These are phyloP conservation scores for Agrochola macilenta DNA, from an alignment of 2,888 invertebrate genomes.

Conservation along the genomic window DNA sequence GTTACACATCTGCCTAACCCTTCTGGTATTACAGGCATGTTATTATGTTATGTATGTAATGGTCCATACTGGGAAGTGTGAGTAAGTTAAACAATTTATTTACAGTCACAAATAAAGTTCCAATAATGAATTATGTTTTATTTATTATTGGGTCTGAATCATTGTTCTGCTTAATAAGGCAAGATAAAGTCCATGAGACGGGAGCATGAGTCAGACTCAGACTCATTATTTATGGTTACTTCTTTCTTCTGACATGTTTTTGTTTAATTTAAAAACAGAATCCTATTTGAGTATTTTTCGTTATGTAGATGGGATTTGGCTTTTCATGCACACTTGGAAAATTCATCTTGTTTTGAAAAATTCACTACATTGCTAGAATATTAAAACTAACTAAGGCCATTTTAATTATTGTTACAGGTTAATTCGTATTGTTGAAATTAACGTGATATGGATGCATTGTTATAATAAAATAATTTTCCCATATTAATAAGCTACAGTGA, in stretches of 20 bases:
- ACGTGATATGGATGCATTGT: not conserved
- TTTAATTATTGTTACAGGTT: not conserved
- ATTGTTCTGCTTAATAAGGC: conserved; percentile 41
- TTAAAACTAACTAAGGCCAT: not conserved
- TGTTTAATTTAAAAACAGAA: not conserved
- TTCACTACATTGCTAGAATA: not conserved
- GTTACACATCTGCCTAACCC: too few relatives aligned
- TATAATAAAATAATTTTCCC: not conserved
- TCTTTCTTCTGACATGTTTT: not conserved
- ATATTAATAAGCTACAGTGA: not conserved
- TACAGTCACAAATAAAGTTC: conserved; percentile 12
- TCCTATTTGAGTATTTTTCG: not conserved
- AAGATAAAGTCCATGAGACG: conserved; percentile 16
- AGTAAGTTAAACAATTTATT: conserved; percentile 33
- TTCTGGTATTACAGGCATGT: too few relatives aligned
- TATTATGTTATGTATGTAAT: not conserved
- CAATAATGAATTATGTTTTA: conserved; percentile 41
- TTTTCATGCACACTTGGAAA: not conserved
- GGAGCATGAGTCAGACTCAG: conserved; percentile 36
- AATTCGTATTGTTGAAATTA: not conserved
- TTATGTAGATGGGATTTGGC: not conserved
- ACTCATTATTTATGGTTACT: not conserved
- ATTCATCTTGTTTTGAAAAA: not conserved
- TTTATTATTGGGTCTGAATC: conserved; percentile 45
- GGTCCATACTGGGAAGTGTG: conserved; percentile 17